Evolutionary conservation across 1,140 invertebrate species (phyloP).

Genomic region (Drosophila albomicans): DNA sequence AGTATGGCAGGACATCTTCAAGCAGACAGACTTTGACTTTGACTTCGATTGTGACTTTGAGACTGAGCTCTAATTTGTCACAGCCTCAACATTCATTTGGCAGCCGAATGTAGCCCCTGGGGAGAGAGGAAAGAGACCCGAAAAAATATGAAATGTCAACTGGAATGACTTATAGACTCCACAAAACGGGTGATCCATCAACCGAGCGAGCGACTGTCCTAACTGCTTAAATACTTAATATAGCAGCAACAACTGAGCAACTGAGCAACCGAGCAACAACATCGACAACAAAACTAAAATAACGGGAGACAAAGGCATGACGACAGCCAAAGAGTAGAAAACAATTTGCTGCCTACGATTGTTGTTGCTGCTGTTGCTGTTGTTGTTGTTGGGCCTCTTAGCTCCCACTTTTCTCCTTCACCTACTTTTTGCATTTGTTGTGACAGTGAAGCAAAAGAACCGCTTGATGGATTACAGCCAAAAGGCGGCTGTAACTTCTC

Average conservation of each 20-base stretch:
- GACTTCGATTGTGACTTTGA: conserved; percentile 3
- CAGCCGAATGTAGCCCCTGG: not conserved
- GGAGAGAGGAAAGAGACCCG: not conserved
- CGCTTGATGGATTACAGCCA: conserved; percentile 79
- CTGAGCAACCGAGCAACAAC: conserved; percentile 37
- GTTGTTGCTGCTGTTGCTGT: conserved; percentile 4
- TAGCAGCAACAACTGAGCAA: conserved; percentile 41
- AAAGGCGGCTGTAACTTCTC: conserved; percentile 69
- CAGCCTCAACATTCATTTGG: conserved; percentile 32
- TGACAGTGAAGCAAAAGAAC: conserved; percentile 62
- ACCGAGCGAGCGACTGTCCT: conserved; percentile 52
- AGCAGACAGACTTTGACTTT: conserved; percentile 4
- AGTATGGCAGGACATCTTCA: not conserved
- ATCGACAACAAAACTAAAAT: conserved; percentile 23
- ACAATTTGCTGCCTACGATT: conserved; percentile 68
- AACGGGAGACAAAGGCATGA: conserved; percentile 44
- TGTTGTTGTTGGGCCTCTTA: conserved; percentile 23
- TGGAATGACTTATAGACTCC: conserved; percentile 64
- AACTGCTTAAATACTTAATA: conserved; percentile 78
- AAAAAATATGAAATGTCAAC: conserved; percentile 65
- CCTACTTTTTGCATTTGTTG: conserved; percentile 53
- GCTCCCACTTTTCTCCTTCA: conserved; percentile 16
- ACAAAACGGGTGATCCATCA: conserved; percentile 57
- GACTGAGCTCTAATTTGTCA: conserved; percentile 56
- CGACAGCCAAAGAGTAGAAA: conserved; percentile 61